Base-by-base conservation (phyloP, 2,888 invertebrate species). In the Sphecodes monilicornis region DNA sequence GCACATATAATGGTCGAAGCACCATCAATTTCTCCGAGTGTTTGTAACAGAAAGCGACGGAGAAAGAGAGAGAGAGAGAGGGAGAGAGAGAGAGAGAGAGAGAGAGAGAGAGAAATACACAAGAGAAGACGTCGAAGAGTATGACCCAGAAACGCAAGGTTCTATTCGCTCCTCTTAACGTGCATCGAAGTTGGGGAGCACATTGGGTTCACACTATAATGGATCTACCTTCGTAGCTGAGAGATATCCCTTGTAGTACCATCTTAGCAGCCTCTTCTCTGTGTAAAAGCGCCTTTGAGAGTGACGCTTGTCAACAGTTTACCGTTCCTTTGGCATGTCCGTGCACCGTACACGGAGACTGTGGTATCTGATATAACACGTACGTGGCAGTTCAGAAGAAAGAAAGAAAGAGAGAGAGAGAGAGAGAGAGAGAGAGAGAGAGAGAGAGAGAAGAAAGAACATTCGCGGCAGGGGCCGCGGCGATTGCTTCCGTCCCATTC, bases 401-500 rank as follows among this genome's bases (percentile, higher is more conserved):
- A 50, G 50, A 22, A 50, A 50, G 50, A 50, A 22, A n/a, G 10
- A 50, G 22, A 50, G 39, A 8, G 50, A 50, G 50, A 50, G 50
- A n/a, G 10, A 50, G 22, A 50, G 39, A 8, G 50, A 18, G n/a
- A 10, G n/a, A 50, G 50, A 22, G 22, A 50, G 50, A 50, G 50
- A n/a, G 10, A 50, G 22, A 50, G 39, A 8, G 50, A 50, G 50
- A 50, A 22, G 64, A 64, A 6, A 36, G n/a, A 66, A 75, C 36
- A 50, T 66, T n/a, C 66, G 36, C 39, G 36, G 66, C 36, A n/a
- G 29, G 41, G 32, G 1, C 43, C 8, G 8, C 57, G 29, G 8
- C 57, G 26, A 29, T 18, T 11, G 73, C 36, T 73, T 81, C 71
- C 54, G 54, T 50, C 54, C 41, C 71, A 36, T 84, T 60, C 74